phyloP scores from a whole-genome alignment of 1,140 invertebrate genomes.

The Philopotamus ludificatus region DNA sequence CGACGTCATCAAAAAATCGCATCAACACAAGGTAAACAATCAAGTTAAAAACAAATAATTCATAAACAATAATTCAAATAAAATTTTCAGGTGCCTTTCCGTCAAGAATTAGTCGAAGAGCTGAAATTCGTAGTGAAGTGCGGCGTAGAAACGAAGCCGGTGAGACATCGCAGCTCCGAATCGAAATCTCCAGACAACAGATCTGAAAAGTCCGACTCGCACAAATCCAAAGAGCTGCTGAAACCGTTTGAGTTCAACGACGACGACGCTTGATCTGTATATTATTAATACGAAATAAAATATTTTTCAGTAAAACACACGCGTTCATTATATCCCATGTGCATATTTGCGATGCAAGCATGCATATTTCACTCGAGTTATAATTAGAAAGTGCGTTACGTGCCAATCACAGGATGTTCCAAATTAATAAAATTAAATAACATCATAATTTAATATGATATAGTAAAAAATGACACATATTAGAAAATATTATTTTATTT shows the following conservation, averaged over 20 bases:
- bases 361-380: too few species aligned
- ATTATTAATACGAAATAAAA: too few species aligned
- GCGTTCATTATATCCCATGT: too few species aligned
- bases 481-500: too few species aligned
- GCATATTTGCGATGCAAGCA: too few species aligned
- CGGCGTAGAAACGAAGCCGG: conserved; percentile 72
- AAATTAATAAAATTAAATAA: too few species aligned
- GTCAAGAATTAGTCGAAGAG: not conserved
- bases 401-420: conserved; percentile 16
- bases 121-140: not conserved
- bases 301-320: too few species aligned
- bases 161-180: conserved; percentile 48
- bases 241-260: too few species aligned
- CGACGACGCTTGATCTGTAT: too few species aligned
- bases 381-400: not conserved
- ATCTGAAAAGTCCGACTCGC: conserved; percentile 3
- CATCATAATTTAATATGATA: too few species aligned
- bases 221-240: conserved; percentile 28
- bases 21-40: not conserved
- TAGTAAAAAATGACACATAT: too few species aligned
- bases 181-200: conserved; percentile 8
- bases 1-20: conserved; percentile 35
- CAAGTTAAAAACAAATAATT: not conserved
- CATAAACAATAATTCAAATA: not conserved
- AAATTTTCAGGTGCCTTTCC: not conserved